These are phyloP conservation scores for Nyctereutes procyonoides DNA, from an alignment of 2,113 vertebrate species.

Conservation along the genomic window DNA sequence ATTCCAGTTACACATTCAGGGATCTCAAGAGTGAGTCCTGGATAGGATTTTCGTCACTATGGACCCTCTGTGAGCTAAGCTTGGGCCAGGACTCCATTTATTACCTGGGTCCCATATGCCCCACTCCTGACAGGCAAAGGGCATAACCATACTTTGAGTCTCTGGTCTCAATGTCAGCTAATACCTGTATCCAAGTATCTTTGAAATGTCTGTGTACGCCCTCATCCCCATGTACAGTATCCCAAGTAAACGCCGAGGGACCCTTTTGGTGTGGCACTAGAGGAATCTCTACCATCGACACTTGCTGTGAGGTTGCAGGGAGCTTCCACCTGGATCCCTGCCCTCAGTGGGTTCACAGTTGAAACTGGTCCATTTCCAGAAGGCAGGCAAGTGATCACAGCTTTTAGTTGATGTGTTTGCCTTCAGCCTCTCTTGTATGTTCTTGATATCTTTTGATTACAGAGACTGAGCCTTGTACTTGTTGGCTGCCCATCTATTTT, in stretches of 20 bases:
- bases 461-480: background rate
- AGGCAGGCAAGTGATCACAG: background rate
- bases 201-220: background rate
- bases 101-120: background rate
- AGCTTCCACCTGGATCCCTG: background rate
- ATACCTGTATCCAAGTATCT: background rate
- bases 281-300: background rate
- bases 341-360: background rate
- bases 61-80: background rate
- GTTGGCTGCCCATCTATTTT: background rate
- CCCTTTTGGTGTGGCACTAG: background rate
- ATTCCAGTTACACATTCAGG: background rate
- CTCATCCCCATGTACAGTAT: background rate
- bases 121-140: background rate
- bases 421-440: background rate
- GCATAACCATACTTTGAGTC: background rate
- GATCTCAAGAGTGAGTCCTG: background rate
- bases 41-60: background rate
- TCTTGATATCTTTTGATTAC: background rate
- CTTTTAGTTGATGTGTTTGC: background rate
- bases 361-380: background rate
- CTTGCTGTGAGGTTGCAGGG: background rate
- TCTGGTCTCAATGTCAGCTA: background rate
- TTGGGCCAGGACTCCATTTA: background rate
- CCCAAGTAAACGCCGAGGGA: background rate